Base-by-base conservation (phyloP, 2,888 invertebrate genomes). In the Eristalis pertinax region DNA sequence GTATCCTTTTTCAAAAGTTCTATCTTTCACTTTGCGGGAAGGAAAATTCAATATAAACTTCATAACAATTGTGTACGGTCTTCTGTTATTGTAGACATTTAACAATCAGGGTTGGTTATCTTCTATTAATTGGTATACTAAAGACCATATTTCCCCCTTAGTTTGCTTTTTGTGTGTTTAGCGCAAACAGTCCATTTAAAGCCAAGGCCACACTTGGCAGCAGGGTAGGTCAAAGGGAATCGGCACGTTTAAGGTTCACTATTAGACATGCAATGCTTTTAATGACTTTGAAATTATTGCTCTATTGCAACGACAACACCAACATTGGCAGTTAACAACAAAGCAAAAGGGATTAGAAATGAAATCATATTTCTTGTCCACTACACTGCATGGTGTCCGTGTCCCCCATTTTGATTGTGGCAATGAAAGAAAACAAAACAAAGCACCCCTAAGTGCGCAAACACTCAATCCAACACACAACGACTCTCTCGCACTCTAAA, bases 161-260 rank as follows among this genome's bases (percentile, higher is more conserved):
- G 62, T 60, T 70, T 26, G 24, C 32, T 50, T 26, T 50, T 26
- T 35, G 32, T 74, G 60, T 74, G 32, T 64, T 73, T 67, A 68
- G 77, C 69, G 76, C 69, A 35, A 13, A 63, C 56, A 75, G 26
- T 29, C 63, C 32, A 76, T 73, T 84, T 62, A 64, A 73, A 84
- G 56, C 68, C 84, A 87, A 87, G 83, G 87, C 79, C 84, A 80
- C 50, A 80, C 68, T 76, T 73, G 72, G 32, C 32, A 76, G 32
- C 32, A 76, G 84, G 87, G 76, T 84, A 87, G 79, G 87, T 87
- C 87, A 87, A 76, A 86, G 76, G 76, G 80, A 83, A 83, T 72
- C 73, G n/a, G 50, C 74, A 70, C 82, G 74, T 69, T 63, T 41
- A 29, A 43, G 50, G 38, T n/a, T 75, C 75, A 75, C 79, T 83